phyloP scores from a whole-genome alignment of 2,797 vertebrate genomes.

The Hippopotamyrus pictus region DNA sequence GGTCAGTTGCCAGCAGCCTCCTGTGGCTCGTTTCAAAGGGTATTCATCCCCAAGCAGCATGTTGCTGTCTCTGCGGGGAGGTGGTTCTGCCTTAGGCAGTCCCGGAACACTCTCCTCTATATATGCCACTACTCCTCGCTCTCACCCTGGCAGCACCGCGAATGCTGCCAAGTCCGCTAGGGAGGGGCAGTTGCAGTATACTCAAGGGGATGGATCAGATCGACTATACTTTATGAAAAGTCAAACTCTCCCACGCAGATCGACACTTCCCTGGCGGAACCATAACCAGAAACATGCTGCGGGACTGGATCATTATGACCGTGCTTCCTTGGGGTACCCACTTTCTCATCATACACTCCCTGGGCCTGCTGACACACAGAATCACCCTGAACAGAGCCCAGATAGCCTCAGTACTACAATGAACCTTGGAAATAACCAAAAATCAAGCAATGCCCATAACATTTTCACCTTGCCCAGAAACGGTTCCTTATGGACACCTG shows the following conservation, averaged over 20 bases:
- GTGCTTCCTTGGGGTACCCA: not conserved
- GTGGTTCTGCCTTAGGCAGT: conserved; percentile 40
- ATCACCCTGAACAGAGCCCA: not conserved
- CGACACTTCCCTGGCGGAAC: conserved; percentile 50
- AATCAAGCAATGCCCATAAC: conserved; percentile 22
- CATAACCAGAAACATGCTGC: conserved; percentile 38
- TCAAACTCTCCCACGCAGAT: conserved; percentile 35
- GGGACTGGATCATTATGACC: not conserved
- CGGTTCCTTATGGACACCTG: conserved; percentile 21
- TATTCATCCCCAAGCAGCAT: conserved; percentile 50
- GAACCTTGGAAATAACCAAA: conserved; percentile 18
- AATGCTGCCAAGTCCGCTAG: not conserved
- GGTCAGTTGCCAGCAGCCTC: conserved; percentile 29
- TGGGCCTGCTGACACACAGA: not conserved
- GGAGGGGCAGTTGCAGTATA: not conserved
- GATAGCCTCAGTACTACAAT: conserved; percentile 1
- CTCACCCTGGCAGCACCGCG: not conserved
- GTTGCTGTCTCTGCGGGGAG: conserved; percentile 58
- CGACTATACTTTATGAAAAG: conserved; percentile 28
- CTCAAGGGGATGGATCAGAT: conserved; percentile 21
- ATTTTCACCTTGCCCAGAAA: conserved; percentile 25
- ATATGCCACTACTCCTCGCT: conserved; percentile 26
- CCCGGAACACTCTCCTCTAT: conserved; percentile 29
- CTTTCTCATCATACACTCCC: not conserved
- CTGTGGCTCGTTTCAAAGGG: not conserved